Conservation (phyloP, 2,888 invertebrate species). For the Pheosia gnoma region DNA sequence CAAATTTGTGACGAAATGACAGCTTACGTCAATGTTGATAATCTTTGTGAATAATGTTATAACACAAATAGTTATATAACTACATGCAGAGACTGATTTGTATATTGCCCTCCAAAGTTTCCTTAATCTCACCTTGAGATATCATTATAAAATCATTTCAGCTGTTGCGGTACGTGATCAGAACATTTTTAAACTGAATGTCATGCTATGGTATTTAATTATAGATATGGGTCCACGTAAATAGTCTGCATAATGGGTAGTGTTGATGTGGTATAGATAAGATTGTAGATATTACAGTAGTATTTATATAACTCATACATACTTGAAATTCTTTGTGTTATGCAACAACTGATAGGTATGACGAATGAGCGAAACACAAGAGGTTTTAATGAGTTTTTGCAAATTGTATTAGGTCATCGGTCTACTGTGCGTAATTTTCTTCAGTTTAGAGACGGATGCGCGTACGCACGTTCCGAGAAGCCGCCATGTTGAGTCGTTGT, state of each 20-base stretch:
- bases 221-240: slow-evolving; percentile 29
- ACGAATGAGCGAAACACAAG: neutral
- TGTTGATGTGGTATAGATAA: slow-evolving; percentile 26
- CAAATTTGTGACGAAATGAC: neutral
- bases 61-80: neutral
- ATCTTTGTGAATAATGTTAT: neutral
- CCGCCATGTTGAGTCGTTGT: slow-evolving; percentile 59
- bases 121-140: slow-evolving; percentile 16
- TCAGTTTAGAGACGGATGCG: slow-evolving; percentile 51
- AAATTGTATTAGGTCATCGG: slow-evolving; percentile 27
- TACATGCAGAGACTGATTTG: neutral
- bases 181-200: slow-evolving; percentile 25
- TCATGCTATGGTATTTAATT: slow-evolving; percentile 33
- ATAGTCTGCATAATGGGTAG: slow-evolving; percentile 23
- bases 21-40: neutral
- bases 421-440: slow-evolving; percentile 41
- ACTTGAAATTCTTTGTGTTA: slow-evolving; percentile 8
- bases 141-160: slow-evolving; percentile 13
- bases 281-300: slow-evolving; percentile 22
- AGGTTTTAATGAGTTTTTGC: slow-evolving; percentile 8
- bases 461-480: slow-evolving; percentile 62
- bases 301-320: slow-evolving; percentile 21
- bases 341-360: slow-evolving; percentile 4
- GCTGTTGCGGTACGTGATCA: slow-evolving; percentile 14
- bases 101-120: neutral